phyloP scores from a whole-genome alignment of 2,888 invertebrate species.

The Sarcophaga rosellei region DNA sequence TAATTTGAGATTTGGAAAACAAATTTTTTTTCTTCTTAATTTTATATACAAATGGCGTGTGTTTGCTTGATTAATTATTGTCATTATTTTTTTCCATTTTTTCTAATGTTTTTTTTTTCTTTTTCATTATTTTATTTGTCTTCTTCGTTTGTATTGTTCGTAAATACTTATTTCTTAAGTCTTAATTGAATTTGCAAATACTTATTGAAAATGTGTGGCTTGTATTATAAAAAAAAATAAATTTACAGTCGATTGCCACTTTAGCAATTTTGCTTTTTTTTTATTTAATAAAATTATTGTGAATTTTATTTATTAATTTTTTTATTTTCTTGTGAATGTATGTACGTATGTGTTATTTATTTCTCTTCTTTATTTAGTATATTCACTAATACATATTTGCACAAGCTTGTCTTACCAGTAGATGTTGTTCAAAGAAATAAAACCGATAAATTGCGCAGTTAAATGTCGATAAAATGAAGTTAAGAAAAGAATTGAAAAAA shows the following conservation, averaged over 20 bases:
- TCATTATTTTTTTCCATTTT: neutral
- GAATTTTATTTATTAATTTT: neutral
- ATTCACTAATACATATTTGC: neutral
- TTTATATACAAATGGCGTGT: conserved; percentile 28
- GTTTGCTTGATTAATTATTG: conserved; percentile 16
- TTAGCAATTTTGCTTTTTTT: neutral
- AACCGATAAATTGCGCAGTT: conserved; percentile 46
- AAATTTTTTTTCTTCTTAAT: neutral
- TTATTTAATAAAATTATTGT: neutral
- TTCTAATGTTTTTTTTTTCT: neutral
- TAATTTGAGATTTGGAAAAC: conserved; percentile 1
- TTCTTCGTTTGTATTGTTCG: neutral
- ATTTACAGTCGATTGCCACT: conserved; percentile 41
- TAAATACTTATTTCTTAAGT: conserved; percentile 5
- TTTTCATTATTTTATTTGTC: neutral
- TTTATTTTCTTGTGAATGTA: neutral
- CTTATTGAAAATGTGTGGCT: conserved; percentile 1
- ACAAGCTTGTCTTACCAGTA: conserved; percentile 26
- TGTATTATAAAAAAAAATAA: conserved; percentile 11
- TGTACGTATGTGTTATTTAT: neutral
- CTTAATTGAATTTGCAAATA: conserved; percentile 53
- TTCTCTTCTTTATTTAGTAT: neutral
- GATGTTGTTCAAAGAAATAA: neutral
- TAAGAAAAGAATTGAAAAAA: neutral
- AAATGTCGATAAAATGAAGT: neutral